Evolutionary conservation across 1,140 invertebrate species (phyloP).

Genomic region (Trypoxylus dichotomus): DNA sequence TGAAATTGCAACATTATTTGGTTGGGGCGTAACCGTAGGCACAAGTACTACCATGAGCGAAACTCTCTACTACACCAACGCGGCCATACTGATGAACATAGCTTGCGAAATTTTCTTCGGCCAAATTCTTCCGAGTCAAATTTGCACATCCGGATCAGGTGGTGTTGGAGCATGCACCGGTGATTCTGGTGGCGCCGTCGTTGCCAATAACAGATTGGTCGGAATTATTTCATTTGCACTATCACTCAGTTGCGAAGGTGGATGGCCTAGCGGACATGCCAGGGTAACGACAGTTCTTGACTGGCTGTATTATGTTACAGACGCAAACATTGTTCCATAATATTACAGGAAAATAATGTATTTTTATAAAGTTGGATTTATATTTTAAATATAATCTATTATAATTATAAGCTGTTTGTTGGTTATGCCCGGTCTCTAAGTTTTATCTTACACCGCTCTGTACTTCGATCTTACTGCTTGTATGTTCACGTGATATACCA

Average conservation of each 20-base stretch:
- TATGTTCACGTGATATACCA: no score
- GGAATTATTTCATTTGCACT: not conserved
- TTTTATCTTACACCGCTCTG: not conserved
- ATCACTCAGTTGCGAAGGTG: not conserved
- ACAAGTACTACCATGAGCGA: constrained; percentile 46
- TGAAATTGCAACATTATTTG: constrained; percentile 52
- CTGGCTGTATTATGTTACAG: not conserved
- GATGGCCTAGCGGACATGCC: not conserved
- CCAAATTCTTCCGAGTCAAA: constrained; percentile 49
- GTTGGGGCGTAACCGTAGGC: constrained; percentile 53
- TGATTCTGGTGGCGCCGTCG: constrained; percentile 54
- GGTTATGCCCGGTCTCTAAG: not conserved
- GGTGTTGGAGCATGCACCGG: constrained; percentile 49
- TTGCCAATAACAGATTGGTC: constrained; percentile 41
- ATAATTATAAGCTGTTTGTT: not conserved
- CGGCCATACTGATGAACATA: constrained; percentile 38
- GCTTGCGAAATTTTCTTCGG: constrained; percentile 39
- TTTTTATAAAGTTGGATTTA: not conserved
- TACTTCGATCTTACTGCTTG: no score
- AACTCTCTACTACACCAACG: constrained; percentile 36
- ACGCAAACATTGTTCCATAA: not conserved
- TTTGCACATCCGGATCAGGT: constrained; percentile 52
- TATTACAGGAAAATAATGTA: not conserved
- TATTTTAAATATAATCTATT: not conserved
- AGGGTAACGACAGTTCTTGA: not conserved